Evolutionary conservation across 2,797 vertebrate species (phyloP).

Genomic region (Pipistrellus pygmaeus): DNA sequence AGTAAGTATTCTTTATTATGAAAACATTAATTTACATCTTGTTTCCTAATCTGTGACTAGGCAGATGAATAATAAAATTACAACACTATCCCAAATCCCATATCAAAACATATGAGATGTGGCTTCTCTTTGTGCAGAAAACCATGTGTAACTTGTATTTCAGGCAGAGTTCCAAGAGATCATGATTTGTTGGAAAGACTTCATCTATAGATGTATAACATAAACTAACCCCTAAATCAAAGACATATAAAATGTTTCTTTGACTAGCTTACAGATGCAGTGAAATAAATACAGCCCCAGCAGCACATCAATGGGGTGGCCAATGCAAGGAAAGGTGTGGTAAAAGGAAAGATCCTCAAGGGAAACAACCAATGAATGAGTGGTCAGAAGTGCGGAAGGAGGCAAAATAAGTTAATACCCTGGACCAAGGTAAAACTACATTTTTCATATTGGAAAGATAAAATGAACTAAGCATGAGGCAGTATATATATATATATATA

Average conservation of each 20-base stretch:
- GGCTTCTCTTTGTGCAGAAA: neutral
- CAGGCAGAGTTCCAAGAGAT: neutral
- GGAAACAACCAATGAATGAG: neutral
- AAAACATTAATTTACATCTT: constrained; percentile 40
- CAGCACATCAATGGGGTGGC: neutral
- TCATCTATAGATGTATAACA: neutral
- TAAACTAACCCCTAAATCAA: neutral
- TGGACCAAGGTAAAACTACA: neutral
- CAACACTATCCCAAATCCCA: neutral
- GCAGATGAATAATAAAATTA: neutral
- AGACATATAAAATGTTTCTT: neutral
- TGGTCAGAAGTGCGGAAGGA: neutral
- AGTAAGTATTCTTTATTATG: neutral
- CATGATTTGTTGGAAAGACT: neutral
- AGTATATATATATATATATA: too few relatives aligned
- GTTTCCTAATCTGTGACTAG: neutral
- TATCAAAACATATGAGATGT: neutral
- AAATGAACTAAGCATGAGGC: neutral
- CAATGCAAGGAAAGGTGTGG: rapidly evolving
- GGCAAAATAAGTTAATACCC: neutral
- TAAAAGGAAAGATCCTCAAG: neutral
- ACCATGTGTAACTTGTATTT: neutral
- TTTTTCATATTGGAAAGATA: neutral
- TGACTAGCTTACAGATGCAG: neutral
- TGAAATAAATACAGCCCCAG: neutral